phyloP scores from a whole-genome alignment of 1,140 invertebrate species.

The Hirudo medicinalis region DNA sequence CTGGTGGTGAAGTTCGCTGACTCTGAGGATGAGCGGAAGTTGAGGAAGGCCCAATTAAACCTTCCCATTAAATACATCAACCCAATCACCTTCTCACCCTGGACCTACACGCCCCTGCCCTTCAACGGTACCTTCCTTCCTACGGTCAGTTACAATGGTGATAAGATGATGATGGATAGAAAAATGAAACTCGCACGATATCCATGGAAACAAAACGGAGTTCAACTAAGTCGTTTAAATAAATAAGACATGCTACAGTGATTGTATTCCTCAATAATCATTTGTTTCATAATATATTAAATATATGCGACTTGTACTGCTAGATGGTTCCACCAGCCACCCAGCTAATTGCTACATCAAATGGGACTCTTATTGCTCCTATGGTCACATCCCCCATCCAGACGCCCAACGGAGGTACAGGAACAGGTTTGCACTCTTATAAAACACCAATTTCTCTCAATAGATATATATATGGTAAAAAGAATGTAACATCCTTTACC shows the following conservation, averaged over 20 bases:
- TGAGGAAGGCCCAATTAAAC: constrained; percentile 97
- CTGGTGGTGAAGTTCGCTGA: constrained; percentile 99
- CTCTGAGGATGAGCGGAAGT: constrained; percentile 95
- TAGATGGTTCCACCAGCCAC: too few species aligned
- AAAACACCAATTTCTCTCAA: too few species aligned
- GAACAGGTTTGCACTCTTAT: too few species aligned
- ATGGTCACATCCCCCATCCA: not conserved
- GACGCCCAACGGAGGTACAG: too few species aligned
- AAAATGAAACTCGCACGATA: not conserved
- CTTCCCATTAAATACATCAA: constrained; percentile 93
- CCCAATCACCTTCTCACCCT: constrained; percentile 73
- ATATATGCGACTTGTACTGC: too few species aligned
- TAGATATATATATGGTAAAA: too few species aligned
- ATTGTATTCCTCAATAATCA: too few species aligned
- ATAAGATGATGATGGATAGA: not conserved
- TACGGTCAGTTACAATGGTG: not conserved
- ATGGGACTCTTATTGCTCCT: constrained; percentile 10
- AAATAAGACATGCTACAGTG: too few species aligned
- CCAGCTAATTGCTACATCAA: not conserved
- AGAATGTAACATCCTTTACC: too few species aligned
- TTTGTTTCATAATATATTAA: too few species aligned
- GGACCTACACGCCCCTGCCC: not conserved
- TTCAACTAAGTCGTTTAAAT: too few species aligned
- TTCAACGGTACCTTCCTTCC: not conserved
- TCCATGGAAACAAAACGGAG: too few species aligned